Evolutionary conservation across 2,113 vertebrate genomes (phyloP), one percentile per base, ranked within the genome.

Genomic region (Bostrychus sinensis): DNA sequence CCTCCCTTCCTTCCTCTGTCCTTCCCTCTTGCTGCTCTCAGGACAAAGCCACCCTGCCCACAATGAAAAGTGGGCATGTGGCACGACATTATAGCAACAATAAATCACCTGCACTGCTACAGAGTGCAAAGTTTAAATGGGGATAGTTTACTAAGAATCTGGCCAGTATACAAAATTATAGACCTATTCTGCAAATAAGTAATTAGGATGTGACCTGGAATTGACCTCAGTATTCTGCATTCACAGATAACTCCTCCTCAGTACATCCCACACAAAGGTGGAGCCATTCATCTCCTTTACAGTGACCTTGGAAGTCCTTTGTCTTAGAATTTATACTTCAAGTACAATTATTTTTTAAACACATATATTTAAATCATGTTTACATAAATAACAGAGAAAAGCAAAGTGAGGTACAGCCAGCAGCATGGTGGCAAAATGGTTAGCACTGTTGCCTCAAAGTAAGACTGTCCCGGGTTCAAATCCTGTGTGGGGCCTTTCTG

Each of bases 1-100:
- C 61, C 66, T 72, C 58, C 62, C 67, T 70, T 73, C 77, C 68
- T 72, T 75, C 68, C 65, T 54, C 23, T 26, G 30, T 53, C 34
- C 46, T 62, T 55, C 14, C 37, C 32, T 7, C 1, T 30, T 19
- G n/a, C 16, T 34, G 50, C n/a, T 34, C 13, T 64, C 48, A 16
- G 14, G 28, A 70, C 42, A 28, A 58, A 50, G 48, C 48, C 41
- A 7, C 13, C 26, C 0, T 32, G 7, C 46, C 23, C 38, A 32
- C 22, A 17, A 16, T 7, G 1, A 42, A 22, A 37, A 54, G 28
- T 17, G 2, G 20, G 56, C 42, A 16, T 51, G 48, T 51, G 48
- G 48, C 25, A 51, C 48, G n/a, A 51, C 48, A 30, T 51, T 28
- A 51, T 22, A 6, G 20, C 38, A 0, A 25, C 12, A 62, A 50